Evolutionary conservation across 2,113 vertebrate species (phyloP).

Genomic region (Dipodomys merriami): DNA sequence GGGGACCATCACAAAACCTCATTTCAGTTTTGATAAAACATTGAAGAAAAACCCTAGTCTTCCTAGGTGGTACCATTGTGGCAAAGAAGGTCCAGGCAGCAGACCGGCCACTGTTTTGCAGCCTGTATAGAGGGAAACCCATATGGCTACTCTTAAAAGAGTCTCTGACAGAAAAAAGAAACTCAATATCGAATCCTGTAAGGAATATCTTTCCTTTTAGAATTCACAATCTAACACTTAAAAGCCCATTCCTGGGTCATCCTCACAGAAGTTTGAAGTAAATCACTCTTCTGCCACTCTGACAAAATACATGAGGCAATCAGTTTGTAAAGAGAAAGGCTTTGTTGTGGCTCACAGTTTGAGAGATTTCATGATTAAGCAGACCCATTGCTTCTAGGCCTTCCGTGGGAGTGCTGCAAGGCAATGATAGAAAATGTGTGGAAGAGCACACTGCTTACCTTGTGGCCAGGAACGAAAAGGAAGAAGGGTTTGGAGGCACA

Average conservation of each 20-base stretch:
- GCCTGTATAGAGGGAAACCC: not conserved
- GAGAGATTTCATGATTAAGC: not conserved
- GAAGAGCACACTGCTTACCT: not conserved
- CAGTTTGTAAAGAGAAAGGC: not conserved
- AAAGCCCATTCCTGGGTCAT: not conserved
- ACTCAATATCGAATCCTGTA: not conserved
- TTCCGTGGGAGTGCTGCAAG: not conserved
- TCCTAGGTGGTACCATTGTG: rapidly evolving
- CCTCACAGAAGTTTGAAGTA: not conserved
- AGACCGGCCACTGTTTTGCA: not conserved
- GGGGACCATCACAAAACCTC: not conserved
- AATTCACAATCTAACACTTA: not conserved
- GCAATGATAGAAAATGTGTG: not conserved
- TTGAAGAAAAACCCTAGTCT: not conserved
- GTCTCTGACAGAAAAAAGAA: constrained; percentile 30
- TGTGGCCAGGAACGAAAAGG: not conserved
- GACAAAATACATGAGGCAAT: not conserved
- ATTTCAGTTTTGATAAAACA: not conserved
- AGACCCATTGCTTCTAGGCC: not conserved
- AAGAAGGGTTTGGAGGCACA: not conserved
- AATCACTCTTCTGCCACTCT: not conserved
- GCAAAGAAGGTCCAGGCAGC: not conserved
- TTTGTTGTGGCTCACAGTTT: not conserved
- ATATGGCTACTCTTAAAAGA: not conserved
- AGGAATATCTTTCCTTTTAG: not conserved